A percentile compares a stretch with the other conserved stretches of the same genome.
These are phyloP conservation scores for Congeria kusceri DNA, from an alignment of 2,888 invertebrate genomes.

Conservation along the genomic window DNA sequence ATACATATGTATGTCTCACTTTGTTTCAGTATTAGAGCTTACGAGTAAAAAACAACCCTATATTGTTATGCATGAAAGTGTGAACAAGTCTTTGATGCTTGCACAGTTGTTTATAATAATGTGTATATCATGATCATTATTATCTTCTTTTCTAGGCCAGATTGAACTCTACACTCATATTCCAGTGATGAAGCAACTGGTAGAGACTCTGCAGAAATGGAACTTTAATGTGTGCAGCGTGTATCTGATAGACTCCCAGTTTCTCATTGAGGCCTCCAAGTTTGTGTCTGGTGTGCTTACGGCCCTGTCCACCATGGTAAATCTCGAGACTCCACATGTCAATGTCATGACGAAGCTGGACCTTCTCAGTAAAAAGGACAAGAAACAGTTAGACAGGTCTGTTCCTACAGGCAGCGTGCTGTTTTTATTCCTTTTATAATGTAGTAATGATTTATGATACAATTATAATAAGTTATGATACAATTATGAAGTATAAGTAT, in stretches of 20 bases:
- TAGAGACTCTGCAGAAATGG: slow-evolving; percentile 92
- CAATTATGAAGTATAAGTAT: no score
- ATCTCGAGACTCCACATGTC: slow-evolving; percentile 96
- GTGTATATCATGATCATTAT: neutral
- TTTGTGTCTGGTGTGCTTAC: slow-evolving; percentile 98
- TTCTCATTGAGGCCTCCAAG: slow-evolving; percentile 97
- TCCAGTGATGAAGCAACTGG: slow-evolving; percentile 93
- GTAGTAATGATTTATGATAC: no score
- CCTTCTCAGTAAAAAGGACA: slow-evolving; percentile 92
- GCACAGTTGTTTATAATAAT: no score
- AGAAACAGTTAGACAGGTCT: slow-evolving; percentile 92
- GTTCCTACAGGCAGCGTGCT: no score
- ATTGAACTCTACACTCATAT: slow-evolving; percentile 99
- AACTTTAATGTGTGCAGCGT: slow-evolving; percentile 96
- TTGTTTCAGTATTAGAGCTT: no score
- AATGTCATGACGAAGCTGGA: slow-evolving; percentile 98
- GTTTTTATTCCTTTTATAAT: no score
- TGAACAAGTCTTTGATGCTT: no score
- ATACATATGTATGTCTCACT: no score
- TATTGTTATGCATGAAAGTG: no score
- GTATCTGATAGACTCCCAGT: slow-evolving; percentile 97
- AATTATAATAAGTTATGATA: no score
- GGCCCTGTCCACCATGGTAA: slow-evolving; percentile 98
- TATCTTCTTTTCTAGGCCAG: slow-evolving; percentile 88
- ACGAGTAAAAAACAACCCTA: no score